Evolutionary conservation across 1,140 invertebrate species (phyloP), one percentile per base, ranked within the genome.

Genomic region (Bombus impatiens): DNA sequence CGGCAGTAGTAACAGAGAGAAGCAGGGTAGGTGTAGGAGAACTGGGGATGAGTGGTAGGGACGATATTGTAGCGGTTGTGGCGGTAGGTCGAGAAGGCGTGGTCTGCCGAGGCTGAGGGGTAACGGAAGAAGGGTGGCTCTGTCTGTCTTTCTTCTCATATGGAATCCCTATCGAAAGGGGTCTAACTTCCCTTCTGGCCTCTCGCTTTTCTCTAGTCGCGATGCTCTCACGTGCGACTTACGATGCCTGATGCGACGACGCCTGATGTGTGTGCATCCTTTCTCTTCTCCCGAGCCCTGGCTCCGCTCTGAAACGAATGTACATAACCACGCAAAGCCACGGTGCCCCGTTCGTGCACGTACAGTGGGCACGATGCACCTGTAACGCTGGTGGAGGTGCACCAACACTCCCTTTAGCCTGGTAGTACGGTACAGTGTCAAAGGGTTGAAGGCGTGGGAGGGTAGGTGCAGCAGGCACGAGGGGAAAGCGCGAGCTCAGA

Each of bases 371-470:
- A 40, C 67, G 72, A 80, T 90, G 82, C 87, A 90, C 59, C 86
- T 57, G 25, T 15, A 44, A 28, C 70, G 78, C 25, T 62, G 40
- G 77, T 84, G 78, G 67, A 53, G 68, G 83, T 81, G 78, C 72
- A 89, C 88, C 78, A 89, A 85, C 84, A 90, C 89, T 87, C 84
- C 79, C 74, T 44, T 81, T 42, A 79, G 77, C 77, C 82, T 75
- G 74, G 77, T 84, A 82, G 84, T 80, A 78, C 79, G 84, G 67
- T 89, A 62, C 88, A 88, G 88, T 90, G 90, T 92, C 87, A 93
- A 94, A 94, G 92, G 90, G 93, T 84, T 80, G 89, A 89, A 92
- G 89, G 93, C 93, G 90, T 90, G 87, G 89, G 88, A 88, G 81
- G 77, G 82, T 84, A 89, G 84, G 82, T 82, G 84, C 82, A 86